A percentile compares a stretch with the other conserved stretches of the same genome.
Evolutionary conservation across 2,113 vertebrate species (phyloP).

Genomic region (Leptocoma aspasia): DNA sequence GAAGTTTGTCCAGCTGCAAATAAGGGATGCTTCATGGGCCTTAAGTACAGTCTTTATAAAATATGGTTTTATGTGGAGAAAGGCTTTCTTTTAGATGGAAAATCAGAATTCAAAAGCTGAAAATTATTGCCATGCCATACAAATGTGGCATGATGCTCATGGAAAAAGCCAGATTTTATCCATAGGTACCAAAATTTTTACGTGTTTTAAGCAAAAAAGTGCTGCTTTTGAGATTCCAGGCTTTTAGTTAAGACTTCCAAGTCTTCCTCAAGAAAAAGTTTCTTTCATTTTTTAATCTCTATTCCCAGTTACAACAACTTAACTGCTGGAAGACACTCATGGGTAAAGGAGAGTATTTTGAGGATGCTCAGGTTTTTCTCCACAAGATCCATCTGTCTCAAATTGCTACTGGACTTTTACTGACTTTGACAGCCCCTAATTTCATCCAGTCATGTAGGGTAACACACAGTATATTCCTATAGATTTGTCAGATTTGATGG

Average conservation of each 20-base stretch:
- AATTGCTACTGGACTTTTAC: neutral
- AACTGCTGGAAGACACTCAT: neutral
- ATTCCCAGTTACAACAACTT: neutral
- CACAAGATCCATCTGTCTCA: neutral
- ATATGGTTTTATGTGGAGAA: neutral
- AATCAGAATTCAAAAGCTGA: neutral
- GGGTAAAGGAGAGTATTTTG: neutral
- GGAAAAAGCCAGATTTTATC: neutral
- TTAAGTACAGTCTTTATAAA: neutral
- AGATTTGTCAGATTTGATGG: neutral
- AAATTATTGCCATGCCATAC: rapidly evolving
- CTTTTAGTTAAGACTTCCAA: neutral
- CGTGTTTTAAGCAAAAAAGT: rapidly evolving
- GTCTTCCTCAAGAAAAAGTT: neutral
- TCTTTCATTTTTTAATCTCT: neutral
- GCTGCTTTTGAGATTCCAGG: neutral
- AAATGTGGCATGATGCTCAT: neutral
- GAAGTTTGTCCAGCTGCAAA: neutral
- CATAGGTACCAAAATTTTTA: neutral
- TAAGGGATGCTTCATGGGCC: neutral
- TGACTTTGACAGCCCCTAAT: neutral
- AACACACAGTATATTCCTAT: neutral
- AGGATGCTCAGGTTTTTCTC: neutral
- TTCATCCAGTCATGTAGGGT: neutral
- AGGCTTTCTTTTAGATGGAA: neutral